Evolutionary conservation across 2,888 invertebrate genomes (phyloP), one percentile per base, ranked within the genome.

Genomic region (Balanococcus diminutus): DNA sequence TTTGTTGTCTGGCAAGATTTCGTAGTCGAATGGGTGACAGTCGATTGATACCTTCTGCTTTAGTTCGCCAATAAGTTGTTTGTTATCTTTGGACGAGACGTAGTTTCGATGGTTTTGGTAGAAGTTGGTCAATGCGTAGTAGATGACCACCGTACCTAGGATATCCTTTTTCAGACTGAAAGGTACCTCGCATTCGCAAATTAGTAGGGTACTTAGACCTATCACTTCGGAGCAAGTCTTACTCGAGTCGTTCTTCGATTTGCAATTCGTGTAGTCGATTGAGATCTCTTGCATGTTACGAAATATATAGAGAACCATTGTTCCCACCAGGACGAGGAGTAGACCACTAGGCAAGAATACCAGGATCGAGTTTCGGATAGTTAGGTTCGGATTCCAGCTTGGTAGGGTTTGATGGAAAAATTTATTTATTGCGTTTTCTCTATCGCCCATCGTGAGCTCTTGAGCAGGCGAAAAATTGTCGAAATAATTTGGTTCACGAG

Each of bases 101-200:
- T 98, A 98, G 88, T 98, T 93, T 72, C 99, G 93, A 91, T 99
- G 99, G 90, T 99, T 99, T 90, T 99, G 99, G 90, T 98, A 99
- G 90, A 96, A 99, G 90, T 99, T 99, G 86, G 95, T 96, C 86
- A 99, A 91, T 0, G 98, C 98, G 90, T 99, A 99, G 90, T 99
- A 99, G 93, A 99, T 95, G 1, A 75, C 28, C 11, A 86, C 82
- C 89, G 95, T 0, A 94, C 94, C 92, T 94, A 91, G 90, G 89
- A 93, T 96, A 89, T 95, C 93, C 87, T 93, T 92, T 0, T 92
- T 91, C 1, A 97, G 90, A 28, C 91, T 92, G 88, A 98, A 95
- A 5, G 91, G 89, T 2, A 95, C 91, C 36, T 90, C 90, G 89
- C 97, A 97, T 0, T 88, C 89, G 89, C 97, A 97, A 5, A 42